Conservation (phyloP, 1,140 invertebrate genomes). For the Trichomalopsis sarcophagae region DNA sequence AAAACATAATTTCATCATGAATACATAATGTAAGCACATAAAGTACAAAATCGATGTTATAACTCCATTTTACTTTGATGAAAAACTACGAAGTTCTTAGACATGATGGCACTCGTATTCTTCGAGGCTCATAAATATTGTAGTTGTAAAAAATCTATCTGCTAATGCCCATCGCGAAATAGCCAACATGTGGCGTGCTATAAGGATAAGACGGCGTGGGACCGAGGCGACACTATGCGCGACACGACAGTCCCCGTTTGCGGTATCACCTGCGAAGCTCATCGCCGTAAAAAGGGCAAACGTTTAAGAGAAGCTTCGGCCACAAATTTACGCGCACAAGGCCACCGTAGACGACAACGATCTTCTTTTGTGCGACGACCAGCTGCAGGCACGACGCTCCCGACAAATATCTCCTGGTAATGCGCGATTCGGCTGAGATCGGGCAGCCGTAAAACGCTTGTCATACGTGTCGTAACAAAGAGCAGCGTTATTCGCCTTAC, state of each 20-base stretch:
- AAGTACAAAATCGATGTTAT: too few species aligned
- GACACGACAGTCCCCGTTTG: conserved; percentile 18
- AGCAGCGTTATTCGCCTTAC: neutral
- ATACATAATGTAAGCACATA: too few species aligned
- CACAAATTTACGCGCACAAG: conserved; percentile 15
- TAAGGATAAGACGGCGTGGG: neutral
- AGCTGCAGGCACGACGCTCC: neutral
- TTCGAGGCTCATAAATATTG: conserved; percentile 10
- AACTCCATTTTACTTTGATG: neutral
- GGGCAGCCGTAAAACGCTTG: conserved; percentile 14
- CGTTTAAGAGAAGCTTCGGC: conserved; percentile 26
- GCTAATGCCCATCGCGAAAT: conserved; percentile 27
- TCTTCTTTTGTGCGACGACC: conserved; percentile 12
- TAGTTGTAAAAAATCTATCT: conserved; percentile 18
- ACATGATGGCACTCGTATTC: neutral
- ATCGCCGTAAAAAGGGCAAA: conserved; percentile 37
- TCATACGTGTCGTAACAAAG: conserved; percentile 13
- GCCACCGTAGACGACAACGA: neutral
- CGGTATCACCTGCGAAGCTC: conserved; percentile 39
- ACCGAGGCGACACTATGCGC: neutral
- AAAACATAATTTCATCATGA: too few species aligned
- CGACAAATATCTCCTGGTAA: conserved; percentile 23
- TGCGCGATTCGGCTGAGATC: neutral
- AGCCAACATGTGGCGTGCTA: neutral
- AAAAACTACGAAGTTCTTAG: neutral